Conservation (phyloP, 2,888 invertebrate genomes). For the Incurvaria masculella region DNA sequence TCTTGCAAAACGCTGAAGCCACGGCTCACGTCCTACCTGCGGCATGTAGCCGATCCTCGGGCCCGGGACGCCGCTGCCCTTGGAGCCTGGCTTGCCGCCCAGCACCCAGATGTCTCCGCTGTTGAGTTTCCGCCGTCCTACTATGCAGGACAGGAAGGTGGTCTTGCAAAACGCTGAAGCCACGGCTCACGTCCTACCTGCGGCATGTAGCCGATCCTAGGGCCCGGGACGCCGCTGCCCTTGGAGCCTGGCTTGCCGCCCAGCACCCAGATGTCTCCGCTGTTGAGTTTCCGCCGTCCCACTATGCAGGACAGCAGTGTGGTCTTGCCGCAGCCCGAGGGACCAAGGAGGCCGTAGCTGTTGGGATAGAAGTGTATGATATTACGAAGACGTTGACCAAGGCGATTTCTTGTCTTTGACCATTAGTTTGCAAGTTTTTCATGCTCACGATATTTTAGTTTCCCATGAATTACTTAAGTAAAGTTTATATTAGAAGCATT, state of each 20-base stretch:
- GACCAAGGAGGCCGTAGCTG: constrained; percentile 84
- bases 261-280: constrained; percentile 71
- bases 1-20: too few relatives aligned
- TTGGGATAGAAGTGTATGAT: too few relatives aligned
- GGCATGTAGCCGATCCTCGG: constrained; percentile 88
- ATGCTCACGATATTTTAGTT: too few relatives aligned
- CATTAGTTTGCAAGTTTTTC: too few relatives aligned
- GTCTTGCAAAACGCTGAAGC: constrained; percentile 31
- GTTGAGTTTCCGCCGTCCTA: constrained; percentile 71
- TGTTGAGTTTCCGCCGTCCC: constrained; percentile 69
- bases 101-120: constrained; percentile 72
- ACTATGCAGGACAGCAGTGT: constrained; percentile 55
- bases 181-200: constrained; percentile 74
- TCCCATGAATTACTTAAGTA: too few relatives aligned
- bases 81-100: constrained; percentile 66
- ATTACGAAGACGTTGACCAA: too few relatives aligned
- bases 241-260: constrained; percentile 66
- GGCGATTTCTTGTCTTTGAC: too few relatives aligned
- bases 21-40: constrained; percentile 71
- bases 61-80: constrained; percentile 59
- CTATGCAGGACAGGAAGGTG: constrained; percentile 49
- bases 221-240: constrained; percentile 63
- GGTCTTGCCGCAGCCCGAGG: constrained; percentile 70
- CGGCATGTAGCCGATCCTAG: constrained; percentile 88
- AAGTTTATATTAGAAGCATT: too few relatives aligned